Evolutionary conservation across 1,140 invertebrate genomes (phyloP).

Genomic region (Tetragnatha versicolor): DNA sequence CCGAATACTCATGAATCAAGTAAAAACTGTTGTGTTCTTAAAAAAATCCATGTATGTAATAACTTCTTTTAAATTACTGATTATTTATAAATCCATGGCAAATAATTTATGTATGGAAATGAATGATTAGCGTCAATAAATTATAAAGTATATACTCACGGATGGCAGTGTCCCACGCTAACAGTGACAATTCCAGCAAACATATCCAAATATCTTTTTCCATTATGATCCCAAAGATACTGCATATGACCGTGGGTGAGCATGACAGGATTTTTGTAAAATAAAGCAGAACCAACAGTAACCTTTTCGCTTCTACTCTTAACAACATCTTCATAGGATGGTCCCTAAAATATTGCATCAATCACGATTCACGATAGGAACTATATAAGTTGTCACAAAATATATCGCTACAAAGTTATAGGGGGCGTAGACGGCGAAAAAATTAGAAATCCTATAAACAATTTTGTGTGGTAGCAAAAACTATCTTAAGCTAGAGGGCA

Average conservation of each 20-base stretch:
- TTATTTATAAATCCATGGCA: too few species aligned
- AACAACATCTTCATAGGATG: conserved; percentile 26
- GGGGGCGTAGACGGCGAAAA: background rate
- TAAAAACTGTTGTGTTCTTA: too few species aligned
- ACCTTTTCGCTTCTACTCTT: conserved; percentile 67
- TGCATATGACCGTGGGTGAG: conserved; percentile 88
- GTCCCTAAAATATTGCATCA: conserved; percentile 31
- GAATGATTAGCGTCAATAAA: background rate
- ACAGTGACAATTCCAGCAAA: conserved; percentile 97
- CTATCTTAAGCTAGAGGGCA: too few species aligned
- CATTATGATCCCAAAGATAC: conserved; percentile 88
- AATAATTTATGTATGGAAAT: background rate
- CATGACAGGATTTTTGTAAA: conserved; percentile 84
- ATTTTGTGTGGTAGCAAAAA: too few species aligned
- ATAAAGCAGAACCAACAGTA: conserved; percentile 75
- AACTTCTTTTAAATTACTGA: too few species aligned
- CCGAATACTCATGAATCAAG: too few species aligned
- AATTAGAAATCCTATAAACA: background rate
- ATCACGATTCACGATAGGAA: background rate
- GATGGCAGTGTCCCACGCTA: conserved; percentile 97
- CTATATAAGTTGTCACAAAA: background rate
- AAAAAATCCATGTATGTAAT: too few species aligned
- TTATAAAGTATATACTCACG: conserved; percentile 73
- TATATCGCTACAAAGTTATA: background rate
- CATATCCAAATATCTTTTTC: conserved; percentile 89